Base-by-base conservation (phyloP, 2,888 invertebrate genomes). In the Agonopterix subpropinquella region DNA sequence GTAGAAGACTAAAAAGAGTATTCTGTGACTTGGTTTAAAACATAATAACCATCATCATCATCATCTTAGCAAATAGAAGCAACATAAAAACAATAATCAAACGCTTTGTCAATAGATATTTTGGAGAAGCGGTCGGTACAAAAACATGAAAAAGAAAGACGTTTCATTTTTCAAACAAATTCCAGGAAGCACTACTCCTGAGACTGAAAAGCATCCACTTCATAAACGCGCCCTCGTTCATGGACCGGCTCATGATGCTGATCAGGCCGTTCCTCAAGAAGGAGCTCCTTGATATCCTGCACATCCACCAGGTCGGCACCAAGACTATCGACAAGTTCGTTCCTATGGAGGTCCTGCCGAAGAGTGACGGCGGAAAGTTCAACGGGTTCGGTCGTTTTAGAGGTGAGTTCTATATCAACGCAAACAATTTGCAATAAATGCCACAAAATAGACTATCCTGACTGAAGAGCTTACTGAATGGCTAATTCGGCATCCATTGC, bases 201-300 rank as follows among this genome's bases (percentile, higher is more conserved):
- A 72, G 69, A 41, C 75, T 94, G 1, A 90, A 91, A 61, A 91
- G 91, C 0, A 73, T 94, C 4, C 93, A 94, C 64, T 92, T 92
- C 53, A 75, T 93, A 42, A 93, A 93, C 63, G 90, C 92, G 1
- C 91, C 92, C 0, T 86, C 92, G 0, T 91, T 93, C 53, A 90
- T 94, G 85, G 93, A 93, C 62, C 90, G 90, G 56, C 74, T 94
- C 37, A 64, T 94, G 73, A 89, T 90, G 43, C 69, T 94, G 49
- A 89, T 93, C 75, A 90, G 87, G 58, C 94, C 94, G 0, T 93
- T 94, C 63, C 89, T 94, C 90, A 93, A 93, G 65, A 92, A 92
- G 56, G 91, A 92, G 55, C 72, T 93, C 1, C 53, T 80, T 36
- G 78, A 75, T 7, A 71, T 87, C 53, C 63, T 91, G 42, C 78